A percentile compares a stretch with the other conserved stretches of the same genome.
Evolutionary conservation across 35 echinoderm and acorn worm genomes (phyloP).

Genomic region (Chiridota heheva): DNA sequence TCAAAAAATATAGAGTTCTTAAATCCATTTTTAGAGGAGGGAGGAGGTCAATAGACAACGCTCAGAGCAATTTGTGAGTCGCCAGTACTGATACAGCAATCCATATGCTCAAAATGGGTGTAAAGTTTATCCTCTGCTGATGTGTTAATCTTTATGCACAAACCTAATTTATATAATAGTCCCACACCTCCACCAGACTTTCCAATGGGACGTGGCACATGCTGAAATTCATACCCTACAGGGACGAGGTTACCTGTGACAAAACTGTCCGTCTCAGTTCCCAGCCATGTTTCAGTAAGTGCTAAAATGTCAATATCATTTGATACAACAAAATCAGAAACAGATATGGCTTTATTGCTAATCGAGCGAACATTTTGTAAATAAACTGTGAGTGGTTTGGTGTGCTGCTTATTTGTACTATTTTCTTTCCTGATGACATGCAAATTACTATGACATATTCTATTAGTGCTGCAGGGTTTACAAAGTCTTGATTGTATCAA

Average conservation of each 20-base stretch:
- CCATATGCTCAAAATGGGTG: slow-evolving; percentile 14
- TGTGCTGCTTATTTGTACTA: no score
- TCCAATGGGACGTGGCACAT: not conserved
- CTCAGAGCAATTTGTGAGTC: not conserved
- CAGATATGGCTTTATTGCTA: not conserved
- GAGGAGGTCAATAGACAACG: not conserved
- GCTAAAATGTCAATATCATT: slow-evolving; percentile 41
- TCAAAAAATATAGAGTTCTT: slow-evolving; percentile 19
- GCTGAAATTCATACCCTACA: slow-evolving; percentile 4
- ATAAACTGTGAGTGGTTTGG: not conserved
- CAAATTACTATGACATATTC: no score
- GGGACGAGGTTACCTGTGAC: not conserved
- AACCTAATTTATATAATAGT: not conserved
- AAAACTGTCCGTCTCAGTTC: not conserved
- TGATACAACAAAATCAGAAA: slow-evolving; percentile 3
- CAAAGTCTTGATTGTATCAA: no score
- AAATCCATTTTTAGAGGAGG: slow-evolving; percentile 1
- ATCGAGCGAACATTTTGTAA: slow-evolving; percentile 12
- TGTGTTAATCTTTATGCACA: not conserved
- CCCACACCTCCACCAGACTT: slow-evolving; percentile 30
- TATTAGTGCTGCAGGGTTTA: no score
- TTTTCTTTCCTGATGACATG: no score
- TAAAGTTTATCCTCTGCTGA: not conserved
- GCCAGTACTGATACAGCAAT: not conserved
- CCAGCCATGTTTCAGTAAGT: slow-evolving; percentile 15